phyloP scores from a whole-genome alignment of 2,888 invertebrate species.

The Operophtera brumata region DNA sequence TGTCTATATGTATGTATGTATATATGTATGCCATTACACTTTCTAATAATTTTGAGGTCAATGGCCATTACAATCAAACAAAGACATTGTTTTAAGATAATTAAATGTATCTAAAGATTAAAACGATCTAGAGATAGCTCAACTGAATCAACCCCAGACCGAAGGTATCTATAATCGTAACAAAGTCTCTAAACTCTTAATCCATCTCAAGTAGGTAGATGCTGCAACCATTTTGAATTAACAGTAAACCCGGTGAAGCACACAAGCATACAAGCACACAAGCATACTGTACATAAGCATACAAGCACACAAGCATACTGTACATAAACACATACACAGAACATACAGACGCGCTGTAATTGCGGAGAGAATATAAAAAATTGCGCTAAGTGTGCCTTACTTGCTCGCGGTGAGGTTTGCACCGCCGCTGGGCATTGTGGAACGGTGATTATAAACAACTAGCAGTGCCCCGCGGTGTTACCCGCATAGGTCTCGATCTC shows the following conservation, averaged over 20 bases:
- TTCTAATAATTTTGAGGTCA: too few species aligned
- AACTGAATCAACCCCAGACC: too few species aligned
- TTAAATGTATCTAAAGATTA: too few species aligned
- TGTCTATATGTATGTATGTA: too few species aligned
- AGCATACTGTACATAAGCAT: conserved; percentile 13
- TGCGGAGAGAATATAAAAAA: conserved; percentile 75
- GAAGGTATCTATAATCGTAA: not conserved
- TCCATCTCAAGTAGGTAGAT: conserved; percentile 25
- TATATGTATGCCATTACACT: too few species aligned
- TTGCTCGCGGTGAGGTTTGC: conserved; percentile 62
- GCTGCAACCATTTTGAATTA: conserved; percentile 30
- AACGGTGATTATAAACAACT: not conserved
- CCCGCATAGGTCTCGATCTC: too few species aligned
- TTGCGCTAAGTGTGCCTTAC: conserved; percentile 78
- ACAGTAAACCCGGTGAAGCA: conserved; percentile 46
- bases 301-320: conserved; percentile 25
- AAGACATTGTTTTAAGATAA: too few species aligned
- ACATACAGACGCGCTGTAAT: conserved; percentile 54
- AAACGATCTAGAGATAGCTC: too few species aligned
- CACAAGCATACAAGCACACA: conserved; percentile 24
- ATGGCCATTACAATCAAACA: too few species aligned
- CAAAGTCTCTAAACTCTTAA: conserved; percentile 21
- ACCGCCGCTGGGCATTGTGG: conserved; percentile 40
- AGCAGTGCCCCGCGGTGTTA: too few species aligned
- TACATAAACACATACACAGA: conserved; percentile 30